Conservation (phyloP, 2,113 vertebrate genomes). For the Camelus bactrianus region DNA sequence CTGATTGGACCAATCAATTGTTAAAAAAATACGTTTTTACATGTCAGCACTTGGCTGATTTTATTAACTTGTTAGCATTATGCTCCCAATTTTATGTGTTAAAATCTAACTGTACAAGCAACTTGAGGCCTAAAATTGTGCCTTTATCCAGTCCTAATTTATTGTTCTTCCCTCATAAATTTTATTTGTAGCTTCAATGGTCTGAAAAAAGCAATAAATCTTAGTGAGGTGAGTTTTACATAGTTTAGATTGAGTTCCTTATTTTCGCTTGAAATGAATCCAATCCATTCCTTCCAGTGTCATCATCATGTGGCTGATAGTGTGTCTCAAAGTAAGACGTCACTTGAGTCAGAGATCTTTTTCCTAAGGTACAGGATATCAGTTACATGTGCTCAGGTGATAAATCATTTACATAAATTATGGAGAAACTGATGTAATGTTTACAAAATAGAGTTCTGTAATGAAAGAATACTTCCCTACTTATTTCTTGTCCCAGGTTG, state of each 20-base stretch:
- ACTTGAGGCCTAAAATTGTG: conserved; percentile 84
- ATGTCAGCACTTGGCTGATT: conserved; percentile 88
- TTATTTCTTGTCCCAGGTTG: conserved; percentile 7
- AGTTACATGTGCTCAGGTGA: not conserved
- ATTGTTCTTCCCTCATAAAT: conserved; percentile 88
- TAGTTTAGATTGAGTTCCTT: conserved; percentile 80
- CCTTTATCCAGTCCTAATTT: conserved; percentile 88
- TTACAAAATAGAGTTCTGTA: not conserved
- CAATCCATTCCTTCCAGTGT: conserved; percentile 41
- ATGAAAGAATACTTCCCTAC: not conserved
- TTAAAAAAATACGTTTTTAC: conserved; percentile 86
- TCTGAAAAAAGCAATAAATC: conserved; percentile 86
- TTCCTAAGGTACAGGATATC: not conserved
- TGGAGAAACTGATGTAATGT: not conserved
- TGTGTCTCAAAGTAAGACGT: conserved; percentile 5
- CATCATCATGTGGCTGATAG: not conserved
- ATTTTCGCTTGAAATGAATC: conserved; percentile 80
- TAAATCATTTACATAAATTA: conserved; percentile 20
- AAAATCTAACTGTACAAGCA: conserved; percentile 86
- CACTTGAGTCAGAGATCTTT: not conserved
- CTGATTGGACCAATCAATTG: conserved; percentile 86
- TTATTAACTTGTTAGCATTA: conserved; percentile 90
- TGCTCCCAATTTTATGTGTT: conserved; percentile 85
- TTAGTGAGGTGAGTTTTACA: conserved; percentile 81
- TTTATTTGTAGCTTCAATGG: conserved; percentile 87